Evolutionary conservation across 2,888 invertebrate genomes (phyloP), one percentile per base, ranked within the genome.

Genomic region (Coleophora deauratella): DNA sequence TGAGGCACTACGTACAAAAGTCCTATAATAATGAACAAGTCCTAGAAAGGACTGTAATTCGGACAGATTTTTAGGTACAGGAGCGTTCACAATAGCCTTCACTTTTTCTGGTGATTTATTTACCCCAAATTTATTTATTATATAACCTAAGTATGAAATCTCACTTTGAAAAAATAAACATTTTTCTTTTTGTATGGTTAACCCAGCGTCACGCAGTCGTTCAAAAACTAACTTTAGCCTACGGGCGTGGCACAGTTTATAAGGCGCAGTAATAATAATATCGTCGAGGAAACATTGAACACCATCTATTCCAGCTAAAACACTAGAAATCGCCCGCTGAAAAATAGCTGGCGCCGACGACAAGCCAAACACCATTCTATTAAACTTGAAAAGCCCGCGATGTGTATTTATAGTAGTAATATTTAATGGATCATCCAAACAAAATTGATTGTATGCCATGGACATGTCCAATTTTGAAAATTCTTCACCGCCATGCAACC

Each of bases 71-170:
- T 27, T 36, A 2, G 36, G 36, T 10, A 38, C 33, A 1, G 46
- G 34, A 0, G 32, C 33, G 1, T 43, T 35, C 4, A 40, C 9
- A 31, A 55, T 49, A 6, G 48, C 49, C 11, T 46, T 46, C 1
- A 50, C 42, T 38, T 53, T 49, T 11, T 41, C 41, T 1, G 45
- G 44, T 6, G 42, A 41, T 37, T 52, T 51, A 35, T 49, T 45
- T 13, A 52, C 27, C 1, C 53, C 51, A 13, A 46, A 9, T n/a
- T n/a, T n/a, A n/a, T n/a, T n/a, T n/a, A n/a, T n/a, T n/a, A n/a
- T n/a, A n/a, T n/a, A n/a, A n/a, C 49, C 51, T 27, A 54, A 35
- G 33, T 54, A 54, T 48, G 45, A 47, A 51, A 8, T 35, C 44
- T 33, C 49, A 51, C 33, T 50, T 54, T 8, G n/a, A 37, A n/a